Evolutionary conservation across 2,797 vertebrate genomes (phyloP), one percentile per base, ranked within the genome.

Genomic region (Manis pentadactyla): DNA sequence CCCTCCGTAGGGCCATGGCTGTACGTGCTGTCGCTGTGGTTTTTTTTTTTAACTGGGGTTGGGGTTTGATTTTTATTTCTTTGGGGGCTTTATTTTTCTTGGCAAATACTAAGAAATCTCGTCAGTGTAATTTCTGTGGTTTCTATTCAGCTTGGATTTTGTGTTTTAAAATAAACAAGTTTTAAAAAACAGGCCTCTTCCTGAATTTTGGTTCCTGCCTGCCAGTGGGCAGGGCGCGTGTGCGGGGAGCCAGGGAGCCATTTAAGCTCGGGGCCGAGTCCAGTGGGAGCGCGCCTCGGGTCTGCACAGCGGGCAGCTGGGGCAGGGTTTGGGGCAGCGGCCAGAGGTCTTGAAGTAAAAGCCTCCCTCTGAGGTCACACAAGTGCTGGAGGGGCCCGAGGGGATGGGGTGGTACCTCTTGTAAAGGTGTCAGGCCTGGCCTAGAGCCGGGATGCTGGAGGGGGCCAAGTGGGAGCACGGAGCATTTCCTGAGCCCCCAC

Each of bases 41-140:
- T 19, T 64, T 34, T 15, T 91, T 95, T 93, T 77, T 83, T 39
- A 90, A 98, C 97, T 98, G 98, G 98, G 93, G 95, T 97, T 94
- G 90, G 93, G 95, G 93, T 97, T 98, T 98, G 97, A 97, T 98
- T 98, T 98, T 98, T 98, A 98, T 98, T 98, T 98, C 98, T 98
- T 98, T 98, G 98, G 98, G 96, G 96, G 95, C 85, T 97, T 94
- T 97, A 87, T 93, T 98, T 98, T 98, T 99, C 99, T 99, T 99
- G 98, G 98, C 98, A 98, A 98, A 99, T 98, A 99, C 99, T 98
- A 99, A 98, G 99, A 99, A 99, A 98, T 98, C 98, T 99, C 98
- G 98, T 99, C 99, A 98, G 98, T 99, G 99, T 99, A 98, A 99
- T 99, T 99, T 99, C 99, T 99, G 99, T 99, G 99, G 98, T 99